Evolutionary conservation across 2,113 vertebrate genomes (phyloP), one percentile per base, ranked within the genome.

Genomic region (Nesoenas mayeri): DNA sequence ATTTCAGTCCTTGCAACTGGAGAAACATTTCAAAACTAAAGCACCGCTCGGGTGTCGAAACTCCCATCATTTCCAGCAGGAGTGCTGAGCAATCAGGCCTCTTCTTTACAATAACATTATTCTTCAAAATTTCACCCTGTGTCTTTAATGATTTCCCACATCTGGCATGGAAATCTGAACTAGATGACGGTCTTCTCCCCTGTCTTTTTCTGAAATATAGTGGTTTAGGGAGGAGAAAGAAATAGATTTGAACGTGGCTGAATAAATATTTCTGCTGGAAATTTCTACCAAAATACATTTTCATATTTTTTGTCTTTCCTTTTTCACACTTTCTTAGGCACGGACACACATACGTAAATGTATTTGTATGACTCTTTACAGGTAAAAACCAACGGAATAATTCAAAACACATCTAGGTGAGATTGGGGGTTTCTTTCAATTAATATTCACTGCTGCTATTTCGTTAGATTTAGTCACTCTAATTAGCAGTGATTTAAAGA

Each of bases 401-500:
- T 9, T 71, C 31, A 15, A 74, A 67, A 72, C 24, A 28, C 16
- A 71, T 34, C 60, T 64, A 93, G 85, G 79, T 91, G 91, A 94
- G 74, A 75, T 82, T 72, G 65, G 72, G 42, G 56, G 31, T 48
- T 89, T 90, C 38, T 74, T 91, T 88, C 91, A 80, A 91, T 94
- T 96, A 96, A 94, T 95, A 94, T 96, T 93, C 95, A 56, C 48
- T 44, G 82, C 79, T 90, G 67, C 56, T 94, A 16, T 86, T 94
- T 74, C 15, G 1, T 88, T 78, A 89, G 88, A 93, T 88, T 86
- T 93, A 91, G 80, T 94, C 88, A 67, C 80, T 77, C 85, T 90
- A 97, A 95, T 97, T 96, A 96, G 94, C 85, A 88, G 69, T 31
- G 77, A 90, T 92, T 91, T 94, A 71, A 88, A 94, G 92, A 94